These are phyloP conservation scores for Elachura formosa DNA, from an alignment of 2,113 vertebrate genomes.

Conservation along the genomic window DNA sequence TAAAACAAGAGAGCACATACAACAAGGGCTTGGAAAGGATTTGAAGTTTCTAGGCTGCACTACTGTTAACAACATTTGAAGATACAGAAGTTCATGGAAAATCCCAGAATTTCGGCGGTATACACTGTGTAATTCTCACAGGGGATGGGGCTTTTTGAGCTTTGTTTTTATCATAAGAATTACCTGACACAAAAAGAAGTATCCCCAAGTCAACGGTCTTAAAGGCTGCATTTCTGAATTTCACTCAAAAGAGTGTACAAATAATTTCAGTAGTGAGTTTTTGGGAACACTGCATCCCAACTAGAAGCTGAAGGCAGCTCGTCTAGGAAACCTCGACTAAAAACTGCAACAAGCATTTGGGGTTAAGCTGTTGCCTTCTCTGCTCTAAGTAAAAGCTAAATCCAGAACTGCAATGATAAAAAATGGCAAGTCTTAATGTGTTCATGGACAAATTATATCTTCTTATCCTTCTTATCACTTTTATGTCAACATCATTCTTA, in stretches of 20 bases:
- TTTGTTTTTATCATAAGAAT: not conserved
- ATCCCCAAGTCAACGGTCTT: not conserved
- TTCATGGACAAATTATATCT: not conserved
- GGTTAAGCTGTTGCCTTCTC: not conserved
- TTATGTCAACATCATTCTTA: not conserved
- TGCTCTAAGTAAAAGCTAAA: not conserved
- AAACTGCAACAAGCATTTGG: not conserved
- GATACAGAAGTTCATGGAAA: not conserved
- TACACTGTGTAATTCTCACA: not conserved
- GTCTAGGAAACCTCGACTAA: not conserved
- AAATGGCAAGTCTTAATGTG: not conserved
- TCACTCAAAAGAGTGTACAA: not conserved
- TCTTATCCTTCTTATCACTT: not conserved
- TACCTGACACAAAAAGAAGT: not conserved
- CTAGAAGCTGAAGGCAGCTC: not conserved
- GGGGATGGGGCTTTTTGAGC: not conserved
- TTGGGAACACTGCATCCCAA: not conserved
- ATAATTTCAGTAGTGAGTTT: not conserved
- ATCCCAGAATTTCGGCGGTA: not conserved
- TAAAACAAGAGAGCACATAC: not conserved
- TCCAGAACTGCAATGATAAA: not conserved
- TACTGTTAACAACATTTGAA: not conserved
- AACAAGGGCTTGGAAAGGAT: not conserved
- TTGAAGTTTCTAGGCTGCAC: not conserved
- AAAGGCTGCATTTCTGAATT: not conserved